Evolutionary conservation across 2,113 vertebrate genomes (phyloP).

Genomic region (Eulemur rufifrons): DNA sequence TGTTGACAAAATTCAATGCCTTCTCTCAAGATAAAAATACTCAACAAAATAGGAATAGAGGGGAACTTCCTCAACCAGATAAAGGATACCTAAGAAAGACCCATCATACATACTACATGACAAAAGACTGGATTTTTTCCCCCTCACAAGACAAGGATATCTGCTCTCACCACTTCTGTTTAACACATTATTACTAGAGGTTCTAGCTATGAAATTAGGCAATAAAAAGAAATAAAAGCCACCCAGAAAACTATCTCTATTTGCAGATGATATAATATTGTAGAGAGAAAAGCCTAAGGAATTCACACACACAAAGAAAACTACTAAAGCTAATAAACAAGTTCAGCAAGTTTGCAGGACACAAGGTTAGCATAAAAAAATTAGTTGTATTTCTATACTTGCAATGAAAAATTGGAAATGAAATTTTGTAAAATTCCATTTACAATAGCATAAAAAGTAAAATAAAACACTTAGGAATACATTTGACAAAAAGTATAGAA

Average conservation of each 20-base stretch:
- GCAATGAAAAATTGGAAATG: conserved; percentile 4
- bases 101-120: background rate
- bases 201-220: background rate
- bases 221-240: background rate
- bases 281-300: background rate
- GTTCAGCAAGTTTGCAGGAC: background rate
- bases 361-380: conserved; percentile 25
- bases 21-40: background rate
- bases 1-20: conserved; percentile 10
- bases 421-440: background rate
- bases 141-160: background rate
- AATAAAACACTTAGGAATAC: background rate
- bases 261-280: background rate
- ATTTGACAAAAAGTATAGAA: background rate
- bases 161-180: background rate
- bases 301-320: background rate
- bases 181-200: background rate
- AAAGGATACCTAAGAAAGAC: background rate
- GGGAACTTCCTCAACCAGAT: background rate
- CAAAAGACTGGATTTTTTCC: background rate
- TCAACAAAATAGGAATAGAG: background rate
- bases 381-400: background rate
- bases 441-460: background rate
- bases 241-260: background rate
- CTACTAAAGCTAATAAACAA: background rate